Conservation (phyloP, 2,797 vertebrate genomes). For the Leptatherina wallacei region DNA sequence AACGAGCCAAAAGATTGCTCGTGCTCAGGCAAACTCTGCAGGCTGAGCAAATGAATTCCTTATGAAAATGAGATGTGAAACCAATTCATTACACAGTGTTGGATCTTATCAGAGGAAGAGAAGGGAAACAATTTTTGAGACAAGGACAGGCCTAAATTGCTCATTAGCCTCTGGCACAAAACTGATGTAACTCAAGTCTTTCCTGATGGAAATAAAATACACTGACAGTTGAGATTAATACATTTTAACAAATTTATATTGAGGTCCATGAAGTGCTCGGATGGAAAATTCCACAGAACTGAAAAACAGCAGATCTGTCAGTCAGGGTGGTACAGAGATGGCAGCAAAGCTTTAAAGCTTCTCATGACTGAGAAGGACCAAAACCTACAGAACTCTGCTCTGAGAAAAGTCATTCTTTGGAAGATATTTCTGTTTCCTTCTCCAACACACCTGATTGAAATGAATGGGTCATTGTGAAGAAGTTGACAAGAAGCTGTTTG, state of each 20-base stretch:
- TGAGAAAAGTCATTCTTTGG: too few relatives aligned
- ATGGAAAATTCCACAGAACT: background rate
- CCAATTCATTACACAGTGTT: slow-evolving; percentile 35
- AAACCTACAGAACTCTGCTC: too few relatives aligned
- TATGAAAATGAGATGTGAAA: slow-evolving; percentile 42
- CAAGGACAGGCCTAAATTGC: slow-evolving; percentile 41
- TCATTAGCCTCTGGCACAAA: slow-evolving; percentile 51
- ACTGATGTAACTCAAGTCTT: slow-evolving; percentile 40
- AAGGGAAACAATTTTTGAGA: slow-evolving; percentile 53
- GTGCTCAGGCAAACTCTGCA: slow-evolving; percentile 26
- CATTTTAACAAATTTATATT: slow-evolving; percentile 9
- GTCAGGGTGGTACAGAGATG: background rate
- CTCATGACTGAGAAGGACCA: too few relatives aligned
- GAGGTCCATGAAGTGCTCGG: background rate
- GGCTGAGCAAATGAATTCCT: slow-evolving; percentile 51
- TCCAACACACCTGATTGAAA: too few relatives aligned
- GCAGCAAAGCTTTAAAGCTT: too few relatives aligned
- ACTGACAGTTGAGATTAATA: background rate
- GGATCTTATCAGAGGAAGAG: slow-evolving; percentile 36
- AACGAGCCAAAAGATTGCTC: slow-evolving; percentile 28
- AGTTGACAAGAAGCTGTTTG: too few relatives aligned
- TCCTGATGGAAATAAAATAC: slow-evolving; percentile 28
- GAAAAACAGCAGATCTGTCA: background rate
- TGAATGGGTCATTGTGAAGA: too few relatives aligned
- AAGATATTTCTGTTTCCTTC: too few relatives aligned